phyloP scores from a whole-genome alignment of 2,888 invertebrate genomes.

The Heliconius hortense region DNA sequence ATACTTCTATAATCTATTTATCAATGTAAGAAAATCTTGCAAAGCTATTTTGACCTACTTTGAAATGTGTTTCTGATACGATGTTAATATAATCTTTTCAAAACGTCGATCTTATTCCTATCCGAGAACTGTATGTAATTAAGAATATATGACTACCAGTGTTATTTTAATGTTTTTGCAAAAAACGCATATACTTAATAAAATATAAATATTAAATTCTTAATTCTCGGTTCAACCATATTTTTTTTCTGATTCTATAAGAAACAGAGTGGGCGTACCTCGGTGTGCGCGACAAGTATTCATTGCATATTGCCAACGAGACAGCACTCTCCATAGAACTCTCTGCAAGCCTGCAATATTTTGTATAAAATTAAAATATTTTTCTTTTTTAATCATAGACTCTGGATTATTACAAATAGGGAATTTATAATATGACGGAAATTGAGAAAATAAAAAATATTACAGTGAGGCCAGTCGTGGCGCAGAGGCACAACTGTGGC shows the following conservation, averaged over 20 bases:
- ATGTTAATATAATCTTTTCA: neutral
- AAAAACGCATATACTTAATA: neutral
- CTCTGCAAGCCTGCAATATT: conserved; percentile 47
- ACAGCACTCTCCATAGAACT: conserved; percentile 74
- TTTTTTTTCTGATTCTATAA: no score
- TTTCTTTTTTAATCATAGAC: neutral
- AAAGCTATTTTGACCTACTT: neutral
- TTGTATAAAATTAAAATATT: neutral
- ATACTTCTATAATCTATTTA: no score
- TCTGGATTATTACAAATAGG: neutral
- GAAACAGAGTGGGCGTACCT: conserved; percentile 59
- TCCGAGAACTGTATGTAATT: neutral
- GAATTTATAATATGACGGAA: neutral
- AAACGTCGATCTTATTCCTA: neutral
- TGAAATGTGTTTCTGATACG: neutral
- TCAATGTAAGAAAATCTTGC: no score
- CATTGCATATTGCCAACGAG: conserved; percentile 71
- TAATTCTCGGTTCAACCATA: neutral
- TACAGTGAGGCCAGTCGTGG: no score
- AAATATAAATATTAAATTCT: neutral
- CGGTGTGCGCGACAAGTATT: conserved; percentile 68
- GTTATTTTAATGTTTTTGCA: neutral
- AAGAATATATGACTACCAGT: neutral
- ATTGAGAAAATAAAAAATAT: no score
- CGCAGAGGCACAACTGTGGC: no score